Evolutionary conservation across 2,888 invertebrate genomes (phyloP).

Genomic region (Cephus pulcher): DNA sequence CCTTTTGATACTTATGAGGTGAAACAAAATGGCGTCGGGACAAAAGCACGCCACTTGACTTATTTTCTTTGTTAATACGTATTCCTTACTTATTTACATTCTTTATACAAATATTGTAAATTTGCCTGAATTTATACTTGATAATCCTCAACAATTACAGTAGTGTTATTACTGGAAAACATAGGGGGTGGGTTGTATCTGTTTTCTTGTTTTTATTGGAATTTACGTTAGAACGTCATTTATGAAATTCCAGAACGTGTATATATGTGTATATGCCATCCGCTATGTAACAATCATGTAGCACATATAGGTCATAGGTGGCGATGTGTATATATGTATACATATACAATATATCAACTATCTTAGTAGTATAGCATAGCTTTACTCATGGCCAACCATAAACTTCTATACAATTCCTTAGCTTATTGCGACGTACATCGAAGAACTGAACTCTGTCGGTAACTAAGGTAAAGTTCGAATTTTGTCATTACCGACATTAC

Average conservation of each 20-base stretch:
- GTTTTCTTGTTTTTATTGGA: background rate
- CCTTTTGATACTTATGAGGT: background rate
- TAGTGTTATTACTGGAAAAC: background rate
- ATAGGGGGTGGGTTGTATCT: background rate
- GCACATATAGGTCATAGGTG: background rate
- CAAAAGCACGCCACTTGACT: background rate
- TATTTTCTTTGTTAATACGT: background rate
- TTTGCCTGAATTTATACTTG: background rate
- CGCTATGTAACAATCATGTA: background rate
- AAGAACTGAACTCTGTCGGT: background rate
- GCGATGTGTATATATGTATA: background rate
- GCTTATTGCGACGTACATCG: background rate
- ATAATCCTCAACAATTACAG: background rate
- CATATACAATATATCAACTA: too few species aligned
- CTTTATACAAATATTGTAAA: background rate
- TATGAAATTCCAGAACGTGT: background rate
- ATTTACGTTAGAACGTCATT: background rate
- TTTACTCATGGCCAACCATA: background rate
- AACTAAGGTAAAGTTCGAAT: background rate
- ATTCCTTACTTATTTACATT: background rate
- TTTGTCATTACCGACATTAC: background rate
- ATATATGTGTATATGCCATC: background rate
- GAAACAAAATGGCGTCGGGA: background rate
- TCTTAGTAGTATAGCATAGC: background rate
- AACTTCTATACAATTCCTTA: background rate